Evolutionary conservation across 2,113 vertebrate genomes (phyloP).

Genomic region (Clarias magur): DNA sequence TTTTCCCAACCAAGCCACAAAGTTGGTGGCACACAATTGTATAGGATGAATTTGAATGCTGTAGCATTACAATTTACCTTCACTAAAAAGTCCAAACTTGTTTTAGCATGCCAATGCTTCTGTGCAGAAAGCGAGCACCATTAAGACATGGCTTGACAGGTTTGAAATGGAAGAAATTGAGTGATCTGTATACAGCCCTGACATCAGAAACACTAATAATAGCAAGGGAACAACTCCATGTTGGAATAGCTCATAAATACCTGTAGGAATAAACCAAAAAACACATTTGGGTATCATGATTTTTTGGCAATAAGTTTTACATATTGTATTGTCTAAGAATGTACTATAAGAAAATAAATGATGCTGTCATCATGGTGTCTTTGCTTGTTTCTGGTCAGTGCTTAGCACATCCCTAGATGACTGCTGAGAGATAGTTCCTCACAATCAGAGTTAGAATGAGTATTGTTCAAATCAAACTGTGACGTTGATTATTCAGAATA

Average conservation of each 20-base stretch:
- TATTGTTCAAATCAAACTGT: no score
- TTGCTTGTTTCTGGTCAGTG: neutral
- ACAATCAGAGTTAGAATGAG: neutral
- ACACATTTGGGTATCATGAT: neutral
- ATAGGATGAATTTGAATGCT: neutral
- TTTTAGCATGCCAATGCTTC: neutral
- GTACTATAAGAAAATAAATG: neutral
- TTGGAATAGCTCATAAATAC: neutral
- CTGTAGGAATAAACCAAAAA: neutral
- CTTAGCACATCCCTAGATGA: neutral
- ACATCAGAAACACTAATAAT: neutral
- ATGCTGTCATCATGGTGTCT: neutral
- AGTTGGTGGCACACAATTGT: neutral
- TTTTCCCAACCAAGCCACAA: neutral
- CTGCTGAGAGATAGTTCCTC: neutral
- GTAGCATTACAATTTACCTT: neutral
- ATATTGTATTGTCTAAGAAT: neutral
- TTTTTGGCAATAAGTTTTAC: neutral
- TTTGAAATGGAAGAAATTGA: neutral
- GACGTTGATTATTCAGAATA: no score
- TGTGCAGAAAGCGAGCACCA: neutral
- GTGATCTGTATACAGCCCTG: neutral
- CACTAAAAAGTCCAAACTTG: neutral
- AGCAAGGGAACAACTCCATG: neutral
- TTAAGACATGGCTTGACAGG: neutral